Evolutionary conservation across 2,888 invertebrate species (phyloP).

Genomic region (Dynastes grantii): DNA sequence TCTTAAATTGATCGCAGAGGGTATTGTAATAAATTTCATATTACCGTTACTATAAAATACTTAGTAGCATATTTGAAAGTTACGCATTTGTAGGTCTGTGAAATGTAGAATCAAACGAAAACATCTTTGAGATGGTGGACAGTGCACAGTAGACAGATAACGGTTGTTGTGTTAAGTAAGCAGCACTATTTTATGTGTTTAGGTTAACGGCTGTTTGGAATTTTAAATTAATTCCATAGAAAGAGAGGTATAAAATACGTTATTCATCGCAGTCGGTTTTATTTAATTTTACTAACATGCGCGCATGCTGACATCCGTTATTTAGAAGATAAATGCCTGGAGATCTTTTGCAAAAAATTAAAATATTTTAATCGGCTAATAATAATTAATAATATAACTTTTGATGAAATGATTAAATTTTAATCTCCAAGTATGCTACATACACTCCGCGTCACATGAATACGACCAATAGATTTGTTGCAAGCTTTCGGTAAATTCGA

Average conservation of each 20-base stretch:
- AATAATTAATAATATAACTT: too few relatives aligned
- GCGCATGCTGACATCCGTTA: too few relatives aligned
- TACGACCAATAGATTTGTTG: too few relatives aligned
- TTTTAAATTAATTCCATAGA: constrained; percentile 13
- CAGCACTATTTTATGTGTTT: constrained; percentile 24
- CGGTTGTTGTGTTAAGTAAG: constrained; percentile 29
- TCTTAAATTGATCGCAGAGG: too few relatives aligned
- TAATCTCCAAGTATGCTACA: too few relatives aligned
- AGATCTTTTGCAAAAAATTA: too few relatives aligned
- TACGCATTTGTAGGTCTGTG: neutral
- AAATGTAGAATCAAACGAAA: neutral
- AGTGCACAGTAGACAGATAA: constrained; percentile 21
- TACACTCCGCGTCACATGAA: too few relatives aligned
- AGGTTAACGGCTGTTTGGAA: constrained; percentile 30
- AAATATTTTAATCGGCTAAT: too few relatives aligned
- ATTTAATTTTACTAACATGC: too few relatives aligned
- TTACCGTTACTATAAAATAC: neutral
- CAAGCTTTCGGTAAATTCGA: too few relatives aligned
- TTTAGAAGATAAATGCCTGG: too few relatives aligned
- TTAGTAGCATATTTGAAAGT: neutral
- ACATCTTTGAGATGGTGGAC: neutral
- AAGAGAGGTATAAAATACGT: constrained; percentile 6
- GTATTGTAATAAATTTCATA: neutral
- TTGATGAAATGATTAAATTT: too few relatives aligned
- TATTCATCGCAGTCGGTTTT: neutral